phyloP scores from a whole-genome alignment of 2,888 invertebrate species.

The Chromoteleia sp. region DNA sequence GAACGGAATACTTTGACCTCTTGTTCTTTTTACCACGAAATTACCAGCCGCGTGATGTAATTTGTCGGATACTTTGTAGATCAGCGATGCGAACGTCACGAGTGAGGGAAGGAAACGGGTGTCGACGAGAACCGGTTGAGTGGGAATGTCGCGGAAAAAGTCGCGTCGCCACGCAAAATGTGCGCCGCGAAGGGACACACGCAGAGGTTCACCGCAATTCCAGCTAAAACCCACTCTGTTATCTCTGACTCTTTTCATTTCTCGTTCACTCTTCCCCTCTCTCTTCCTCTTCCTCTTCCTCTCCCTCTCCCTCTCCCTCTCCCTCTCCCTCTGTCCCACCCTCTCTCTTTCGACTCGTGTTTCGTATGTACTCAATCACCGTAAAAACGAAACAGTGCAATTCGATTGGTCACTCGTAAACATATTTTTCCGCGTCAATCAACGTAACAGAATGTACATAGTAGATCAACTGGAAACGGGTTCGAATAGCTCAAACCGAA shows the following conservation, averaged over 20 bases:
- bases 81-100: conserved; percentile 19
- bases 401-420: conserved; percentile 55
- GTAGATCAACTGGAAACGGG: too few relatives aligned
- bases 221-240: conserved; percentile 73
- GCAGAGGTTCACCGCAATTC: conserved; percentile 81
- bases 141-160: conserved; percentile 75
- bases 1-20: neutral
- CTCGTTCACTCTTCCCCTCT: conserved; percentile 47
- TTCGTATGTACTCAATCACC: conserved; percentile 74
- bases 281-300: conserved; percentile 26
- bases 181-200: conserved; percentile 74
- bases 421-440: conserved; percentile 58
- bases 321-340: conserved; percentile 27
- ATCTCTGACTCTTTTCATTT: conserved; percentile 63
- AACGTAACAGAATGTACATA: conserved; percentile 12
- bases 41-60: conserved; percentile 14
- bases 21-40: conserved; percentile 7
- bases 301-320: conserved; percentile 42
- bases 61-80: conserved; percentile 48
- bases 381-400: conserved; percentile 74
- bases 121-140: conserved; percentile 73
- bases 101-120: conserved; percentile 54
- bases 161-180: conserved; percentile 73
- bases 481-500: too few relatives aligned
- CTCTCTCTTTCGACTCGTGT: conserved; percentile 34